Base-by-base conservation (phyloP, 2,888 invertebrate species). In the Oligia latruncula region DNA sequence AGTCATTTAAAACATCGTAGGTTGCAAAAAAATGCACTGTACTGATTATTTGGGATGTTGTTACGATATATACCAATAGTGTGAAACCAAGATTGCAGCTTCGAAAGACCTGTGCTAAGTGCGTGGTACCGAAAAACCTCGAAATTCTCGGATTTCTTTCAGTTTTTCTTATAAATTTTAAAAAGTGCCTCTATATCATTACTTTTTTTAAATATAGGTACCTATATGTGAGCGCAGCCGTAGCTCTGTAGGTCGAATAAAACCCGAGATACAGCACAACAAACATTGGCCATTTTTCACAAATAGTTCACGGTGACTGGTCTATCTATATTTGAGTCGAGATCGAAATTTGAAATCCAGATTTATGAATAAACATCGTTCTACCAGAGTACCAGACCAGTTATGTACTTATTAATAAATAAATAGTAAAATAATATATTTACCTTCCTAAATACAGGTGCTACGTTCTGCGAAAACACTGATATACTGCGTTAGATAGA, bases 381-480 rank as follows among this genome's bases (percentile, higher is more conserved):
- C 20, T n/a, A 46, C 9, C 43, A 35, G 2, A 43, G 1, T 11
- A 17, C 3, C 35, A 40, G 15, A 23, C 0, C 8, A 35, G 9
- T 52, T 13, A 52, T 52, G 17, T n/a, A 20, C 4, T 4, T 17
- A 17, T 17, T 40, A 29, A 5, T 40, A 11, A 29, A 15, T 15
- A 52, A 64, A 29, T 55, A 23, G 11, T 43, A 62, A 52, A 29
- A 43, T 13, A 17, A 76, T n/a, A 17, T 35, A 81, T 65, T 43
- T 52, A 80, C 75, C 75, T 75, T 43, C 35, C 8, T 43, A 29
- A n/a, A 66, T 43, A 4, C 52, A 67, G 35, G 35, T n/a, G 35
- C 9, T 35, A 43, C 49, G n/a, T 23, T 75, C n/a, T n/a, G 60
- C n/a, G 15, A 60, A 43, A n/a, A 66, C 76, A 80, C 52, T 35